phyloP scores from a whole-genome alignment of 2,888 invertebrate genomes.

The Pyrrhosoma nymphula region DNA sequence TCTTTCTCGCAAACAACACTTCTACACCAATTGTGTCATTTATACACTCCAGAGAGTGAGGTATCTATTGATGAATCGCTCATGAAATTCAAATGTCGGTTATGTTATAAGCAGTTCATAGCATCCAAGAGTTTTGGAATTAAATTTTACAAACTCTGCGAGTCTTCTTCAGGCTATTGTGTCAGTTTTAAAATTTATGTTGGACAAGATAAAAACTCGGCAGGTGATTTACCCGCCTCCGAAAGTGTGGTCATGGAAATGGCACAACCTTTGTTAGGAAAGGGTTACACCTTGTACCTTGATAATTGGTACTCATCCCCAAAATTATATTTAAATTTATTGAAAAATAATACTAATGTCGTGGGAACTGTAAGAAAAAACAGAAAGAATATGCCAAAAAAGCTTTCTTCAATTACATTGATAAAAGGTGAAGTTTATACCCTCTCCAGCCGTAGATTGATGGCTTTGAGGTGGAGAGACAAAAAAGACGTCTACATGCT shows the following conservation, averaged over 20 bases:
- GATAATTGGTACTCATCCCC: slow-evolving; percentile 38
- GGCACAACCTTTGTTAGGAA: neutral
- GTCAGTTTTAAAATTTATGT: slow-evolving; percentile 68
- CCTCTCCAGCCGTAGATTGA: neutral
- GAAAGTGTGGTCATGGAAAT: neutral
- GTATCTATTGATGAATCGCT: slow-evolving; percentile 68
- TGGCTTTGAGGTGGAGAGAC: slow-evolving; percentile 70
- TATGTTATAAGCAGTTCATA: slow-evolving; percentile 68
- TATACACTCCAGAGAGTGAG: slow-evolving; percentile 70
- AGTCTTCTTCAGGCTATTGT: slow-evolving; percentile 67
- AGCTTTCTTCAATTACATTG: slow-evolving; percentile 69
- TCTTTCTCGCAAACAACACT: too few species aligned
- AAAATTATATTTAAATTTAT: neutral
- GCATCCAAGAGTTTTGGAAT: slow-evolving; percentile 68
- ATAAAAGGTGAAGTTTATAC: slow-evolving; percentile 68
- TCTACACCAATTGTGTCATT: slow-evolving; percentile 70
- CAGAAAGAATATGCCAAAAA: slow-evolving; percentile 71
- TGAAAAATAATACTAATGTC: neutral
- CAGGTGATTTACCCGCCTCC: neutral
- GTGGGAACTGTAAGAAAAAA: slow-evolving; percentile 57
- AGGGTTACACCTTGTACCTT: slow-evolving; percentile 13
- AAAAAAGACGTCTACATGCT: slow-evolving; percentile 71
- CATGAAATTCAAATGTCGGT: slow-evolving; percentile 68
- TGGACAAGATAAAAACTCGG: slow-evolving; percentile 55
- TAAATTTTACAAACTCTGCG: slow-evolving; percentile 69